Conservation (phyloP, 1,140 invertebrate genomes). For the Odontomachus brunneus region DNA sequence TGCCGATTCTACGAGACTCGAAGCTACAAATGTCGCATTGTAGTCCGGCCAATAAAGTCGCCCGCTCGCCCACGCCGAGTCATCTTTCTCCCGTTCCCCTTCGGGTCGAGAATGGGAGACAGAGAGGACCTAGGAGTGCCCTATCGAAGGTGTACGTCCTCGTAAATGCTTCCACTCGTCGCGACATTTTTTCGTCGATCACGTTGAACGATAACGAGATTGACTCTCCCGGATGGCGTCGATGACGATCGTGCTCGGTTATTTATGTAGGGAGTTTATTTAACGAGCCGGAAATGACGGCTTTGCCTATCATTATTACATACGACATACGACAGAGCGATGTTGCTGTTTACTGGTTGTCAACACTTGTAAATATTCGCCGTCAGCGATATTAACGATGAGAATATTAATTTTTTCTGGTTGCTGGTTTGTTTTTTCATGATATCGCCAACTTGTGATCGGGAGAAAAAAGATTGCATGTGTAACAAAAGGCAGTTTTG, state of each 20-base stretch:
- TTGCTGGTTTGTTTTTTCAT: too few relatives aligned
- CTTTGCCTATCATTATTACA: too few relatives aligned
- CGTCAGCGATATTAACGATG: too few relatives aligned
- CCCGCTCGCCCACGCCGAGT: slow-evolving; percentile 65
- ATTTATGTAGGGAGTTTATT: too few relatives aligned
- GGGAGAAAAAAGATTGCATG: neutral
- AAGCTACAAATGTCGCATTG: slow-evolving; percentile 67
- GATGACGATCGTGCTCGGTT: too few relatives aligned
- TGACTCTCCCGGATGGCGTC: neutral
- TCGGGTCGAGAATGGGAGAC: neutral
- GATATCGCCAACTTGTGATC: too few relatives aligned
- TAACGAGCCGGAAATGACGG: too few relatives aligned
- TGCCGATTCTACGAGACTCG: slow-evolving; percentile 51
- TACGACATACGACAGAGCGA: too few relatives aligned
- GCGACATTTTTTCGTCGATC: slow-evolving; percentile 25
- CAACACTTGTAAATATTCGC: too few relatives aligned
- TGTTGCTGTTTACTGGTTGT: too few relatives aligned
- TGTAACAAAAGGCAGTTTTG: neutral
- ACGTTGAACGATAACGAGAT: neutral
- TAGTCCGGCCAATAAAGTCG: slow-evolving; percentile 71
- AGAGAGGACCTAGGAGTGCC: slow-evolving; percentile 45
- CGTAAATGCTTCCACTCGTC: slow-evolving; percentile 65
- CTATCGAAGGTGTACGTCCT: slow-evolving; percentile 62
- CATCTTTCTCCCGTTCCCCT: slow-evolving; percentile 20
- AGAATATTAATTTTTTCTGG: too few relatives aligned